phyloP scores from a whole-genome alignment of 2,888 invertebrate genomes.

The Agrypnus murinus region DNA sequence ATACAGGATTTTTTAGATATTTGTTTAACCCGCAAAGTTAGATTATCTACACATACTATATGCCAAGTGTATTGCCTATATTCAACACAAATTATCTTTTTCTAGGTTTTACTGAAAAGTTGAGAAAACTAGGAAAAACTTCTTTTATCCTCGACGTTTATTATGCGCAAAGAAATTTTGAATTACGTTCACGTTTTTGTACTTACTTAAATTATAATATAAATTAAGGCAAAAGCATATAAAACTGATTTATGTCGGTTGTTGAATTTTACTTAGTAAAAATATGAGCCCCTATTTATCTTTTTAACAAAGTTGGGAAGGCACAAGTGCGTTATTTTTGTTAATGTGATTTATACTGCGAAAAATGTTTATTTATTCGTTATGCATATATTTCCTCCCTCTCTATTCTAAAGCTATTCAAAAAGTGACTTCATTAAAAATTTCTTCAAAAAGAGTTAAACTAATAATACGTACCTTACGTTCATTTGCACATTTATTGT shows the following conservation, averaged over 20 bases:
- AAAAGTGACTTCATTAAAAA: constrained; percentile 18
- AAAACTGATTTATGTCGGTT: constrained; percentile 15
- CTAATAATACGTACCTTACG: constrained; percentile 24
- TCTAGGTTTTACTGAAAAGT: neutral
- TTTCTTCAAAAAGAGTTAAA: constrained; percentile 17
- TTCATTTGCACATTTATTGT: constrained; percentile 45
- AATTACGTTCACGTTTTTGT: constrained; percentile 11
- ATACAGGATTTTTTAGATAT: too few relatives aligned
- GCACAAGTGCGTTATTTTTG: constrained; percentile 12
- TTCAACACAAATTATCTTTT: too few relatives aligned
- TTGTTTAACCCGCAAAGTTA: too few relatives aligned
- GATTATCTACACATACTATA: too few relatives aligned
- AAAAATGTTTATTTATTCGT: too few relatives aligned
- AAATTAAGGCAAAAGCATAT: constrained; percentile 18
- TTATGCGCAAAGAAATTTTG: constrained; percentile 1
- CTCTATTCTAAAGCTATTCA: neutral
- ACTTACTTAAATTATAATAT: constrained; percentile 20
- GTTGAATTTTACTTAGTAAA: constrained; percentile 15
- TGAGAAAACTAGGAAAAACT: neutral
- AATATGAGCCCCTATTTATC: constrained; percentile 12
- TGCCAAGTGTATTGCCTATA: too few relatives aligned
- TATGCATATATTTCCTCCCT: too few relatives aligned
- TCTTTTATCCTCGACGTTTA: neutral
- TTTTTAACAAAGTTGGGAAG: constrained; percentile 17
- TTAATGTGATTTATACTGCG: neutral